These are phyloP conservation scores for Podocnemis expansa DNA, from an alignment of 2,113 vertebrate species.

Conservation along the genomic window DNA sequence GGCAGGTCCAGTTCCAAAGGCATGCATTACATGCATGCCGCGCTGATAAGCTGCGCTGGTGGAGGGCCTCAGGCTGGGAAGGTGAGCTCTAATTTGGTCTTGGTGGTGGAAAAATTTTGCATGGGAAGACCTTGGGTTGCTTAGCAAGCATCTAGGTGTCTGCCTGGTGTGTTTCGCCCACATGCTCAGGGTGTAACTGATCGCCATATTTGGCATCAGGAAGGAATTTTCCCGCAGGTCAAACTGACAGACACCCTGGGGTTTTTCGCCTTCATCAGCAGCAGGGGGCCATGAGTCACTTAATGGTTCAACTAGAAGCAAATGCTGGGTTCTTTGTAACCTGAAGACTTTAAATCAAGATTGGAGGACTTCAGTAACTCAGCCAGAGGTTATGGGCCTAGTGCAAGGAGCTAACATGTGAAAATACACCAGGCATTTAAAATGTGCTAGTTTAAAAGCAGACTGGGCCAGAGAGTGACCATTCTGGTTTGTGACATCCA, in stretches of 20 bases:
- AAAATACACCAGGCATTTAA: background rate
- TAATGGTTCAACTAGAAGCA: background rate
- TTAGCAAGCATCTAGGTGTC: background rate
- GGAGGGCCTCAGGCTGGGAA: background rate
- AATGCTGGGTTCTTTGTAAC: background rate
- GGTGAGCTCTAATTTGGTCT: background rate
- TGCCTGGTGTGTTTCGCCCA: background rate
- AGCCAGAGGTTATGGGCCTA: background rate
- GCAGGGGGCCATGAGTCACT: background rate
- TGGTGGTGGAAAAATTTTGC: background rate
- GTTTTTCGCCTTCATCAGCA: background rate
- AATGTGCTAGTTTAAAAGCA: slow-evolving; percentile 12
- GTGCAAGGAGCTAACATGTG: background rate
- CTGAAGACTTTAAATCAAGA: background rate
- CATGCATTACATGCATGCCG: background rate
- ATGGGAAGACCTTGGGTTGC: background rate
- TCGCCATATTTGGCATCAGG: background rate
- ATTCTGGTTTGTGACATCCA: background rate
- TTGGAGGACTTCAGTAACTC: background rate
- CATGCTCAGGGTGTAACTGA: background rate
- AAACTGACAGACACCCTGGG: background rate
- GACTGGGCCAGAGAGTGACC: background rate
- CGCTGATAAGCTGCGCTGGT: background rate
- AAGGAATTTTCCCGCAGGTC: background rate
- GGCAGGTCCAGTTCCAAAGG: background rate